Evolutionary conservation across 2,888 invertebrate species (phyloP), one percentile per base, ranked within the genome.

Genomic region (Coelogynopora nodosa): DNA sequence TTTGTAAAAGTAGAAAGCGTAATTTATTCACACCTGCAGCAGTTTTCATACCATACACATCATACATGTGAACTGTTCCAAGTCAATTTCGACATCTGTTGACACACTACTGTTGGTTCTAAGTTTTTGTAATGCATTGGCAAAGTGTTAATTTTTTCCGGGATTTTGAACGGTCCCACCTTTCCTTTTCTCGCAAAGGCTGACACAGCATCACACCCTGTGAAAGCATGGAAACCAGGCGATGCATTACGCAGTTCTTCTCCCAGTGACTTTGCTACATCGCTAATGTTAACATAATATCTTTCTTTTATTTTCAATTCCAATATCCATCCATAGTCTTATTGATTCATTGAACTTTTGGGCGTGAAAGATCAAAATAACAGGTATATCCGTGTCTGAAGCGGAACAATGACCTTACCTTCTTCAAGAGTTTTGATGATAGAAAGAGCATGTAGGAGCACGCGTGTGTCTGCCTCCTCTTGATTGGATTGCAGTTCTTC

Each of bases 171-270:
- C 23, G 81, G 81, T 23, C 5, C 29, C 29, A 80, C 81, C 29
- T 80, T 80, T n/a, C 81, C 81, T 80, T 80, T 80, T 80, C 81
- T n/a, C 23, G 23, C 23, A 80, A 80, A 80, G 23, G 81, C 81
- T 80, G 81, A 28, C 5, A 28, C 29, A n/a, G 27, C 29, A 28
- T 80, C 81, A 28, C 81, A 80, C 81, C 81, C 81, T 23, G 81
- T 80, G 23, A 80, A 80, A 28, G 81, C 81, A 80, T 80, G n/a
- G n/a, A 80, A 80, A 2, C 81, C 81, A 23, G 27, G 81, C n/a
- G 23, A 80, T 5, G 81, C 23, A 5, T 80, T 80, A n/a, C 23
- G 23, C 18, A 49, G 18, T n/a, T 13, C 29, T 80, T n/a, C 23
- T 80, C 81, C 81, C 23, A 80, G 81, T 23, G 23, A 28, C 29